These are phyloP conservation scores for Leptura quadrifasciata DNA, from an alignment of 2,888 invertebrate genomes.

Conservation along the genomic window DNA sequence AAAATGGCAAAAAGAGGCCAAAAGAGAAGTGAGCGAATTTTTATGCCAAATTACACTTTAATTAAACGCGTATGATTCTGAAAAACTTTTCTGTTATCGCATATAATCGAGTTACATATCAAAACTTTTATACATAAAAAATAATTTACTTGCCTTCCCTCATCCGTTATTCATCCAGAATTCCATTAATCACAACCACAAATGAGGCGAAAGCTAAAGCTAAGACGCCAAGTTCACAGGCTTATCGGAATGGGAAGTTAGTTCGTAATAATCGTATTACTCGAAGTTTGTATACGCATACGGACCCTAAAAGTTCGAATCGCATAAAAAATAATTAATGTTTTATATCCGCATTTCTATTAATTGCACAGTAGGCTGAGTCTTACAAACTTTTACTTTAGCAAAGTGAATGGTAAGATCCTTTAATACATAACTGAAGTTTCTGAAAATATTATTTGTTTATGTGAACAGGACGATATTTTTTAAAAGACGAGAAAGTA, in stretches of 20 bases:
- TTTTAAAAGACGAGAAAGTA: too few species aligned
- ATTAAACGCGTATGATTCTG: slow-evolving; percentile 1
- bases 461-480: too few species aligned
- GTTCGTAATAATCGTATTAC: slow-evolving; percentile 14
- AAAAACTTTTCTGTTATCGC: slow-evolving; percentile 18
- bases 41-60: slow-evolving; percentile 18
- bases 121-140: slow-evolving; percentile 31
- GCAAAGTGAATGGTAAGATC: too few species aligned
- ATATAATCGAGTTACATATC: slow-evolving; percentile 16
- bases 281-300: neutral
- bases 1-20: neutral
- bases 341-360: neutral
- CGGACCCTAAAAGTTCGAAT: neutral
- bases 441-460: too few species aligned
- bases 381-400: too few species aligned
- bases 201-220: slow-evolving; percentile 30
- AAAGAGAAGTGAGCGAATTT: neutral
- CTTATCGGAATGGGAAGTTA: slow-evolving; percentile 14
- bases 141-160: slow-evolving; percentile 7
- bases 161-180: slow-evolving; percentile 20
- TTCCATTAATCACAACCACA: slow-evolving; percentile 30
- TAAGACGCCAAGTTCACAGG: slow-evolving; percentile 6
- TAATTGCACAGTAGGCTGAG: neutral
- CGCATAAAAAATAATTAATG: slow-evolving; percentile 1
- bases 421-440: too few species aligned